Conservation (phyloP, 2,113 vertebrate genomes). For the Hippocampus guttulatus region DNA sequence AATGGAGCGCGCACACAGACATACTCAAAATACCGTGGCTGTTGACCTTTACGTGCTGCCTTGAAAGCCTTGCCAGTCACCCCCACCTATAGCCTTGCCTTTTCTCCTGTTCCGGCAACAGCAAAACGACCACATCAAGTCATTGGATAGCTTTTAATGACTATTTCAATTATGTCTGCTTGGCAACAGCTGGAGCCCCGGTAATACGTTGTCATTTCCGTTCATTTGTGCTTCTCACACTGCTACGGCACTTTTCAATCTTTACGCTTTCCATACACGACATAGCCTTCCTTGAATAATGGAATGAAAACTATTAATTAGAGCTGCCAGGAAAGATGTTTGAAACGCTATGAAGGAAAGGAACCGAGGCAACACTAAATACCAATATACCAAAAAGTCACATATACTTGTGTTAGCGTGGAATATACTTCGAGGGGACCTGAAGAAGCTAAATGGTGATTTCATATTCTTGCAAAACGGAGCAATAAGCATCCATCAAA, state of each 20-base stretch:
- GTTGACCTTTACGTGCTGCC: neutral
- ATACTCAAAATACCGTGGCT: neutral
- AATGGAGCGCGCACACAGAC: neutral
- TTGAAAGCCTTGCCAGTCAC: neutral
- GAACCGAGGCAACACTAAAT: no score
- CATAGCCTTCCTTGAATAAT: slow-evolving; percentile 1
- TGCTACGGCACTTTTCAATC: slow-evolving; percentile 48
- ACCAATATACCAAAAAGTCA: no score
- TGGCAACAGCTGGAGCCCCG: slow-evolving; percentile 29
- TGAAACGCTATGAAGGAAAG: neutral
- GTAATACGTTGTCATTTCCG: slow-evolving; percentile 50
- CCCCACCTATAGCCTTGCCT: neutral
- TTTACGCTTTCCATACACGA: slow-evolving; percentile 35
- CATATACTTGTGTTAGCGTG: no score
- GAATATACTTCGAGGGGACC: neutral
- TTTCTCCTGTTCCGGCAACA: slow-evolving; percentile 11
- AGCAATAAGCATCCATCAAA: no score
- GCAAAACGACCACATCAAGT: slow-evolving; percentile 28
- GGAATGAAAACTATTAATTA: slow-evolving; percentile 17
- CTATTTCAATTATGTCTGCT: slow-evolving; percentile 48
- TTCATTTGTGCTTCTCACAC: slow-evolving; percentile 43
- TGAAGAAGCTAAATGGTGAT: neutral
- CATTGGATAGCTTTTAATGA: slow-evolving; percentile 51
- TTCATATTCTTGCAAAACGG: no score
- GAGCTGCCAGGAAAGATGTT: slow-evolving; percentile 20